These are phyloP conservation scores for Criorhina ranunculi DNA, from an alignment of 2,888 invertebrate genomes.

Conservation along the genomic window DNA sequence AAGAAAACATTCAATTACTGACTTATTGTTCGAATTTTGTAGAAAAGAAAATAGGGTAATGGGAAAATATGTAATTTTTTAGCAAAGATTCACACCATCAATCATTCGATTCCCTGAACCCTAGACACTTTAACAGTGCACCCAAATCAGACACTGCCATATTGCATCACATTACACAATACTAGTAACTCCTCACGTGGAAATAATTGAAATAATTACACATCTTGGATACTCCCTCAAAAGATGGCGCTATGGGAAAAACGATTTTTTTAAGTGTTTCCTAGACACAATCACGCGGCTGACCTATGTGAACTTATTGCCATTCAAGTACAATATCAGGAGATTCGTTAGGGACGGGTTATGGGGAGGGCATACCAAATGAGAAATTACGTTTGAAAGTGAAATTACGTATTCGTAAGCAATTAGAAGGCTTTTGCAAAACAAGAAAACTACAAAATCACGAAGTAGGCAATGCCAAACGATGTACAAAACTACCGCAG, in stretches of 20 bases:
- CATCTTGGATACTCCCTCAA: not conserved
- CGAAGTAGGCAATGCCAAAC: constrained; percentile 26
- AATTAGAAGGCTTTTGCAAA: constrained; percentile 60
- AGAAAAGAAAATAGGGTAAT: too few relatives aligned
- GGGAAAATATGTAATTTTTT: not conserved
- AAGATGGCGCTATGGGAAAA: constrained; percentile 13
- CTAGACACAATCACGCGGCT: constrained; percentile 36
- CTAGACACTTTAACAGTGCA: not conserved
- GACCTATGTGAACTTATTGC: constrained; percentile 73
- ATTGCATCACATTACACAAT: not conserved
- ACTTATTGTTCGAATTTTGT: not conserved
- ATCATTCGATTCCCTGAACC: not conserved
- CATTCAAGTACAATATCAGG: constrained; percentile 48
- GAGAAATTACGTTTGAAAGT: constrained; percentile 73
- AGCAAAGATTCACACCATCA: not conserved
- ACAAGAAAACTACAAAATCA: constrained; percentile 44
- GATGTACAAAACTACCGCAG: constrained; percentile 48
- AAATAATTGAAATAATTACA: constrained; percentile 16
- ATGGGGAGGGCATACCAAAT: not conserved
- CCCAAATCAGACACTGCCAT: too few relatives aligned
- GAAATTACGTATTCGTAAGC: constrained; percentile 74
- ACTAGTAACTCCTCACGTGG: not conserved
- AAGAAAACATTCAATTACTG: not conserved
- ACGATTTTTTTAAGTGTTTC: constrained; percentile 48
- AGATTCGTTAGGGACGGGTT: not conserved